These are phyloP conservation scores for Eurosta solidaginis DNA, from an alignment of 1,140 invertebrate genomes.

Conservation along the genomic window DNA sequence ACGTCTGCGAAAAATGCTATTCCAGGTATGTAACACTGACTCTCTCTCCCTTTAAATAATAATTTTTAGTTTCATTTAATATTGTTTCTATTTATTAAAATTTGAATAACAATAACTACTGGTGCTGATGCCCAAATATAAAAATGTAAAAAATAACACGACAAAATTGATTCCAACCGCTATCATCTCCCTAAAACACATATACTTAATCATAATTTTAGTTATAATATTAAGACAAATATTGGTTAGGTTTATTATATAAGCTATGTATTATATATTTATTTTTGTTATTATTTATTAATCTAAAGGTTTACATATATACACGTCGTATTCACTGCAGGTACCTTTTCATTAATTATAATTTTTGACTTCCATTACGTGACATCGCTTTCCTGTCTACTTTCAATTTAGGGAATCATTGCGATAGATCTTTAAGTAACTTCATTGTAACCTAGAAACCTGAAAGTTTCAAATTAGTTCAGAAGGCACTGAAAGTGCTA, in stretches of 20 bases:
- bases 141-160: neutral
- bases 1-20: constrained; percentile 84
- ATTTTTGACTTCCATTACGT: too few relatives aligned
- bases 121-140: neutral
- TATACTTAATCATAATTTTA: neutral
- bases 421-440: too few relatives aligned
- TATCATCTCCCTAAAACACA: constrained; percentile 5
- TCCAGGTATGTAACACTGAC: constrained; percentile 60
- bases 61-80: constrained; percentile 3
- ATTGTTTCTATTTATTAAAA: neutral
- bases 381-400: too few relatives aligned
- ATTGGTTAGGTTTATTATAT: neutral
- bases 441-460: too few relatives aligned
- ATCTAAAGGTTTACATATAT: too few relatives aligned
- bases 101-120: constrained; percentile 10
- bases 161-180: neutral
- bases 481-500: too few relatives aligned
- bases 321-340: too few relatives aligned
- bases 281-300: too few relatives aligned
- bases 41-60: neutral
- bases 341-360: too few relatives aligned
- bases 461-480: too few relatives aligned
- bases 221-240: neutral
- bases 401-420: too few relatives aligned
- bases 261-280: too few relatives aligned